Base-by-base conservation (phyloP, 2,797 vertebrate species). In the Pteropus rufus region DNA sequence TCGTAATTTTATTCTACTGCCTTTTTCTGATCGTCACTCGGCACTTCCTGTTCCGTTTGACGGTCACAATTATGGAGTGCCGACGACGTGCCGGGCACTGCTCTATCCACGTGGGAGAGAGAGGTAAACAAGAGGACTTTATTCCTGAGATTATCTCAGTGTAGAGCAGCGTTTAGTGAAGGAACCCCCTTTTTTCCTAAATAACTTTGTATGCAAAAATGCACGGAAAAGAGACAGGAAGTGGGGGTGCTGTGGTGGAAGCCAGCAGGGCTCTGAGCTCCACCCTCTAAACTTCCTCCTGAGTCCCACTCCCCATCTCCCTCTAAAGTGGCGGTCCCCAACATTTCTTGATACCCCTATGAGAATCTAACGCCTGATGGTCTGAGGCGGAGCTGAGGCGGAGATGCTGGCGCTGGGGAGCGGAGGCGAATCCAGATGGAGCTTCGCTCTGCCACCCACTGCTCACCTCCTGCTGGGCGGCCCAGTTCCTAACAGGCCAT, bases 101-200 rank as follows among this genome's bases (percentile, higher is more conserved):
- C 9, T 7, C 26, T 58, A 36, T 39, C 7, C 29, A 67, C 10
- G 11, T 11, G 3, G 14, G 16, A 92, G 72, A 39, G 0, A 31
- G 26, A 69, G 24, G 19, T 54, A 70, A 89, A n/a, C 60, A 79
- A 73, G 10, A 34, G 6, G 4, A 41, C 5, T 39, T 93, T 39
- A 39, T 34, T 83, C 5, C 41, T 56, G 52, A 84, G 70, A 76
- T 8, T 54, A 19, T 29, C 9, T 44, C 46, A 8, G 26, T 31
- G 2, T 21, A 64, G 26, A 77, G 11, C 44, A 39, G 2, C 15
- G 12, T 31, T 82, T 39, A 49, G 65, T 29, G 72, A n/a, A 62
- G 21, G 36, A 69, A 18, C 0, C 0, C 10, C 10, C 12, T 0
- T 49, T 41, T 23, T 11, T 12, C 34, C 49, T 2, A 65, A 60